These are phyloP conservation scores for Drosophila busckii DNA, from an alignment of 1,140 invertebrate genomes.

Conservation along the genomic window DNA sequence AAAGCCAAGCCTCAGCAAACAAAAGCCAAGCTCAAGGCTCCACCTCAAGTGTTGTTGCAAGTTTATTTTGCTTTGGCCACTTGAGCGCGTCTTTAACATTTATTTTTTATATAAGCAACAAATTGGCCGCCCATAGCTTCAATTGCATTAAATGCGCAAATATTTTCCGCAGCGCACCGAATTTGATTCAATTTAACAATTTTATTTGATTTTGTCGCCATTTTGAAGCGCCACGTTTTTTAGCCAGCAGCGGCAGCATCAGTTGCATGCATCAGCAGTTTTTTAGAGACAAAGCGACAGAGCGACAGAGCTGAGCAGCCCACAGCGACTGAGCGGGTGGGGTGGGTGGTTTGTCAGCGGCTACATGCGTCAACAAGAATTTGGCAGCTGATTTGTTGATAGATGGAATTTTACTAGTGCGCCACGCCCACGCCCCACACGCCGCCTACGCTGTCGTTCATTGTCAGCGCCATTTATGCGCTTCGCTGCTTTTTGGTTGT, in stretches of 20 bases:
- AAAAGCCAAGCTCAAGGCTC: too few relatives aligned
- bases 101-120: too few relatives aligned
- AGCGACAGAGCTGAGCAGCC: conserved; percentile 4
- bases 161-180: conserved; percentile 61
- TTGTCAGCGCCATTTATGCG: conserved; percentile 72
- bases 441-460: conserved; percentile 15
- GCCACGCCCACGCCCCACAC: not conserved
- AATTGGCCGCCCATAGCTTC: conserved; percentile 40
- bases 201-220: conserved; percentile 64
- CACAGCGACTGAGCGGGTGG: not conserved
- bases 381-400: conserved; percentile 75
- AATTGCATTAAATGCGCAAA: conserved; percentile 71
- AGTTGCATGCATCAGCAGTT: conserved; percentile 50
- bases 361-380: conserved; percentile 70
- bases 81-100: conserved; percentile 8
- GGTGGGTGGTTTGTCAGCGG: conserved; percentile 72
- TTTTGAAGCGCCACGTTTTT: conserved; percentile 32
- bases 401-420: conserved; percentile 54
- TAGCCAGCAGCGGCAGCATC: too few relatives aligned
- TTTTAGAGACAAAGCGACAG: conserved; percentile 15
- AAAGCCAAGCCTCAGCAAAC: not conserved
- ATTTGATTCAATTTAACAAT: conserved; percentile 76
- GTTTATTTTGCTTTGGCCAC: too few relatives aligned
- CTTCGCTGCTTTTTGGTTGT: conserved; percentile 41
- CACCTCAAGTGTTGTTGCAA: too few relatives aligned